Percentiles rank a stretch among this genome's conserved stretches.
Conservation (phyloP, 92 coral and sea anemone genomes). For the Umimayanthus chanpuru region DNA sequence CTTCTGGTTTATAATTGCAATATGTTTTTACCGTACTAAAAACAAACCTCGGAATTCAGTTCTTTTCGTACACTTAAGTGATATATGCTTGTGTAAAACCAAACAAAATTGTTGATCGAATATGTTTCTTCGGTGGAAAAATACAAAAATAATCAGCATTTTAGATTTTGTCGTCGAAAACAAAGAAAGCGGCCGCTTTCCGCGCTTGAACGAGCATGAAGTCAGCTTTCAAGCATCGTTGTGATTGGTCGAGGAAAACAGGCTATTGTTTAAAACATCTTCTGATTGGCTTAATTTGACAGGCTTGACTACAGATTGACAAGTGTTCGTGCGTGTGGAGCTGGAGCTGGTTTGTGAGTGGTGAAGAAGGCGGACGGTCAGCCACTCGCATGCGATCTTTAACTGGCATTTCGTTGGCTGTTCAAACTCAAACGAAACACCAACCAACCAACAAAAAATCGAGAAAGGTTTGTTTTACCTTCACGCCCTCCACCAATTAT, state of each 20-base stretch:
- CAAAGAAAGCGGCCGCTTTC: conserved; percentile 38
- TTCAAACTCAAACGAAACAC: conserved; percentile 99
- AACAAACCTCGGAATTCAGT: too few relatives aligned
- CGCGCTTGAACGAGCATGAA: conserved; percentile 36
- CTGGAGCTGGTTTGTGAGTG: conserved; percentile 98
- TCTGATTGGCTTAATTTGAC: conserved; percentile 72
- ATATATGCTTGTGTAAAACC: not conserved
- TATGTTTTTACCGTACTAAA: too few relatives aligned
- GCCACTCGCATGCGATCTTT: conserved; percentile 97
- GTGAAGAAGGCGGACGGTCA: conserved; percentile 91
- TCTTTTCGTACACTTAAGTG: too few relatives aligned
- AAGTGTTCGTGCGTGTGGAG: conserved; percentile 79
- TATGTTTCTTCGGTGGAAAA: not conserved
- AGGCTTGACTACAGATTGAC: conserved; percentile 77
- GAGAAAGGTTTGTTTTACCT: conserved; percentile 99
- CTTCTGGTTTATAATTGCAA: not conserved
- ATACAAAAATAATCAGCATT: not conserved
- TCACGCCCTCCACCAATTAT: conserved; percentile 99
- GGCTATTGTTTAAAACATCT: not conserved
- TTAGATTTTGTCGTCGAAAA: not conserved
- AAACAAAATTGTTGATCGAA: not conserved
- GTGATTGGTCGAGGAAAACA: conserved; percentile 66
- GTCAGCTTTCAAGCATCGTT: conserved; percentile 33
- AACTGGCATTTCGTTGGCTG: conserved; percentile 99
- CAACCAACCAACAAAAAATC: conserved; percentile 99